A percentile compares a stretch with the other conserved stretches of the same genome.
Conservation (phyloP, 2,797 vertebrate species). For the Lophura swinhoii region DNA sequence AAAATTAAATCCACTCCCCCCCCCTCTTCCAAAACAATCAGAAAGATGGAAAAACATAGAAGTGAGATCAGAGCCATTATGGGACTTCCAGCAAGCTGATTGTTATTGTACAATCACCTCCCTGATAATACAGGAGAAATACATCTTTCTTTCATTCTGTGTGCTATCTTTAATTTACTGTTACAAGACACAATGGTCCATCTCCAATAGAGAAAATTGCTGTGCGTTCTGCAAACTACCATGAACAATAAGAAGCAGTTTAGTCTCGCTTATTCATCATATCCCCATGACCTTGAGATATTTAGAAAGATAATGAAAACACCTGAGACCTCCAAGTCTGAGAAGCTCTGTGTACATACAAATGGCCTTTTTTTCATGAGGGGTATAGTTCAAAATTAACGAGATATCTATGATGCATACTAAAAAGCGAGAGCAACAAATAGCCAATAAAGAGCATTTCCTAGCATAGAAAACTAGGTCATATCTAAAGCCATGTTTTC, state of each 20-base stretch:
- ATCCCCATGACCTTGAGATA: background rate
- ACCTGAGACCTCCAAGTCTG: constrained; percentile 15
- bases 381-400: constrained; percentile 2
- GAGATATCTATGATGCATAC: background rate
- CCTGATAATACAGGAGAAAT: background rate
- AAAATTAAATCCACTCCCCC: background rate
- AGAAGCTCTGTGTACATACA: background rate
- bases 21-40: background rate
- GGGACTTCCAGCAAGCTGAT: background rate
- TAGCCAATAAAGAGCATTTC: background rate
- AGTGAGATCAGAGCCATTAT: background rate
- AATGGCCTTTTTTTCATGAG: background rate
- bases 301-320: constrained; percentile 36
- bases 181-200: constrained; percentile 16
- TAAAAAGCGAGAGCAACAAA: background rate
- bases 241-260: background rate
- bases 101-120: background rate
- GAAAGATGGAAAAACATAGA: background rate
- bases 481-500: background rate
- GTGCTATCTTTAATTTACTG: constrained; percentile 2
- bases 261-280: constrained; percentile 2
- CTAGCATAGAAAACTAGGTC: background rate
- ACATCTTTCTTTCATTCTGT: background rate
- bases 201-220: constrained; percentile 33
- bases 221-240: background rate